A percentile compares a stretch with the other conserved stretches of the same genome.
phyloP scores from a whole-genome alignment of 2,797 vertebrate species.

The Rhinophrynus dorsalis region DNA sequence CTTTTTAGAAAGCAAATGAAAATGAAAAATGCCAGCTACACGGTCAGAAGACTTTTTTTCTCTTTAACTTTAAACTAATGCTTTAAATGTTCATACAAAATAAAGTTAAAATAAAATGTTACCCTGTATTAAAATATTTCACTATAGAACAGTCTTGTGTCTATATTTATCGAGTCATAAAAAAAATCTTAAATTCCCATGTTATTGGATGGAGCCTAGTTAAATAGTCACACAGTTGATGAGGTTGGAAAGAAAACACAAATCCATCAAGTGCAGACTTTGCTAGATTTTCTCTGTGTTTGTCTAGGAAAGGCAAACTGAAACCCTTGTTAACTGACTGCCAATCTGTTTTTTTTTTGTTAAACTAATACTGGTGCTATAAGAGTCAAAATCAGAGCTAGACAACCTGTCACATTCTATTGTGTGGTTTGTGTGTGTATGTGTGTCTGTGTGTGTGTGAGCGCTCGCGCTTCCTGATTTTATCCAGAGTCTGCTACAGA shows the following conservation, averaged over 20 bases:
- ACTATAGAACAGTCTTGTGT: background rate
- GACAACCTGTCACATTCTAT: too few species aligned
- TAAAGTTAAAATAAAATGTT: background rate
- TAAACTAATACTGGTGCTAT: too few species aligned
- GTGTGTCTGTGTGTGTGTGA: too few species aligned
- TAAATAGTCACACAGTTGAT: background rate
- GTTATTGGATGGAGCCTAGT: background rate
- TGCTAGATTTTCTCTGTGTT: too few species aligned
- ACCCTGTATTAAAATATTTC: background rate
- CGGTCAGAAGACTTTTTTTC: background rate
- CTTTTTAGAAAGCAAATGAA: background rate
- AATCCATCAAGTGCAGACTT: too few species aligned
- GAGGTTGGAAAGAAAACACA: background rate
- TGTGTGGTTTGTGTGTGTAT: too few species aligned
- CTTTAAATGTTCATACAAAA: background rate
- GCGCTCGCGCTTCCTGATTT: too few species aligned
- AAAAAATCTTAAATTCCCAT: background rate
- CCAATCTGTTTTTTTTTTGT: too few species aligned
- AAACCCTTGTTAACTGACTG: too few species aligned
- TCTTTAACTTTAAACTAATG: background rate
- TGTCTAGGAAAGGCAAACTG: too few species aligned
- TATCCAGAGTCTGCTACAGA: too few species aligned
- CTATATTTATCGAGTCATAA: background rate
- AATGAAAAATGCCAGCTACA: background rate
- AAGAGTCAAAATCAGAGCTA: too few species aligned